These are phyloP conservation scores for Oedothorax gibbosus DNA, from an alignment of 1,140 invertebrate species.

Conservation along the genomic window DNA sequence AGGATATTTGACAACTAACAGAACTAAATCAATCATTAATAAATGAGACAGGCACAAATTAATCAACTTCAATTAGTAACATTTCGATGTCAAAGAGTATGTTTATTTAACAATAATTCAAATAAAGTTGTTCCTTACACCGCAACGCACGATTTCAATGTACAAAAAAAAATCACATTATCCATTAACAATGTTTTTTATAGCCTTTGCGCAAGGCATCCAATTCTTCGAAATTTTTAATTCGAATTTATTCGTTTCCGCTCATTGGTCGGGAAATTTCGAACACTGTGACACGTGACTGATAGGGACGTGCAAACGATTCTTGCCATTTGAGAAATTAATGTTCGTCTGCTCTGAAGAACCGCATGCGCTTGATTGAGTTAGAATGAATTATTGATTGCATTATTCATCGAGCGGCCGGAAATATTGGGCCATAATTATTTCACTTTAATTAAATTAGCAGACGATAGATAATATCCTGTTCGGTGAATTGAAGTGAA, in stretches of 20 bases:
- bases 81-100: no score
- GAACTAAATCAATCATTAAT: no score
- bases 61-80: no score
- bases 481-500: background rate
- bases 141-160: no score
- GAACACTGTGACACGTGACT: background rate
- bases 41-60: no score
- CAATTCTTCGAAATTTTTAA: conserved; percentile 30
- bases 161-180: no score
- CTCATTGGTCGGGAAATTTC: conserved; percentile 24
- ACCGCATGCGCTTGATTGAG: conserved; percentile 22
- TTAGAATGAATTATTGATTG: conserved; percentile 42
- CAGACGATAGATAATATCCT: conserved; percentile 4
- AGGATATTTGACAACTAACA: no score
- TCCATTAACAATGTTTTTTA: no score
- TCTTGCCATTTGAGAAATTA: conserved; percentile 37
- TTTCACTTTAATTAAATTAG: conserved; percentile 29
- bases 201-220: background rate
- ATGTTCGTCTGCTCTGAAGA: conserved; percentile 9
- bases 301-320: conserved; percentile 24
- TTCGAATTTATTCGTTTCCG: conserved; percentile 29
- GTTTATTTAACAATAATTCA: no score
- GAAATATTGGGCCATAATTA: conserved; percentile 42
- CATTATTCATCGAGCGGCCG: conserved; percentile 12
- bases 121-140: no score